phyloP scores from a whole-genome alignment of 2,888 invertebrate genomes.

The Lepidochrysops patricia region DNA sequence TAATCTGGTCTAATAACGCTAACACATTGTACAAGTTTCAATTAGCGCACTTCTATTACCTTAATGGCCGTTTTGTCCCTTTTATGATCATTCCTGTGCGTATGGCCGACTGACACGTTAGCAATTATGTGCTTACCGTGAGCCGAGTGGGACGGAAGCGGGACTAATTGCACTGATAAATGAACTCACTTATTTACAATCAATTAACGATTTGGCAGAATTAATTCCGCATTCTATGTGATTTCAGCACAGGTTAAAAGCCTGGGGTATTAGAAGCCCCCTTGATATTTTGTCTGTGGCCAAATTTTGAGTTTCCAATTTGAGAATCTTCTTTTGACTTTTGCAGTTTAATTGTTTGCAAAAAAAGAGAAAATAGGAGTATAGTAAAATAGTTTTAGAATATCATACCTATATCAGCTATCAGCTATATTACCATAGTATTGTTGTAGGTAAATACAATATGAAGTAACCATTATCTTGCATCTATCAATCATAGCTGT shows the following conservation, averaged over 20 bases:
- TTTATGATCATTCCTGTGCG: slow-evolving; percentile 43
- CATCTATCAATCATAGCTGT: slow-evolving; percentile 8
- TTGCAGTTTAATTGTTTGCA: too few species aligned
- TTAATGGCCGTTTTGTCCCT: slow-evolving; percentile 43
- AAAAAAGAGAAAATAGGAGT: too few species aligned
- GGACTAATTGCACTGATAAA: slow-evolving; percentile 9
- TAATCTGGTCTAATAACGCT: background rate
- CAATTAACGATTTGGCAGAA: background rate
- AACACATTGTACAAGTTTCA: slow-evolving; percentile 26
- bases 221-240: background rate
- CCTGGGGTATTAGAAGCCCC: background rate
- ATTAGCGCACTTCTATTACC: slow-evolving; percentile 41
- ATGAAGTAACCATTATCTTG: background rate
- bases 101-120: slow-evolving; percentile 38
- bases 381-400: too few species aligned
- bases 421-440: background rate
- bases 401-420: background rate
- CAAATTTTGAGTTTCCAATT: too few species aligned
- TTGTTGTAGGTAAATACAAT: background rate
- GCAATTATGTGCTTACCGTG: slow-evolving; percentile 25
- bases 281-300: too few species aligned
- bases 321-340: too few species aligned
- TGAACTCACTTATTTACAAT: slow-evolving; percentile 3
- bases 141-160: slow-evolving; percentile 13
- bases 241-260: background rate